Base-by-base conservation (phyloP, 2,113 vertebrate species). In the Peromyscus maniculatus region DNA sequence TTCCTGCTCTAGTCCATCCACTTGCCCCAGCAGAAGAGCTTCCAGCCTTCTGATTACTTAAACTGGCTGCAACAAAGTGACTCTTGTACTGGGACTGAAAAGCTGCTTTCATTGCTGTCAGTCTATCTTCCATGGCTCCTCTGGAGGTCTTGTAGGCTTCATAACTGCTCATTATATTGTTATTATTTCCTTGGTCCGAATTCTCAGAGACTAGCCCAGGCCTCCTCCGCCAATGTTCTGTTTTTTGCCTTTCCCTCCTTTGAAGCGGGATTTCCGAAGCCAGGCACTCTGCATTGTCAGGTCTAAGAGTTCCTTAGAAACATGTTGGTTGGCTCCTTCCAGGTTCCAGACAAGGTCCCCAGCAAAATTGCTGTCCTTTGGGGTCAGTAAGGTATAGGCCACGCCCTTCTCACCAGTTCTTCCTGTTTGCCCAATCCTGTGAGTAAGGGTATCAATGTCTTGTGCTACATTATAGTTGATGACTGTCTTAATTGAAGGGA, bases 241-340 rank as follows among this genome's bases (percentile, higher is more conserved):
- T 98, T 99, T 99, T 98, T 99, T 99, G 95, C 99, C 99, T 98
- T 99, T 99, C 11, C 99, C 99, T 91, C 99, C 98, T 98, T 99
- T 99, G 97, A 99, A 99, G 62, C 99, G 99, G 2, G 99, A 99
- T 97, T 99, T 99, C 92, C 99, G 98, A 98, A 99, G 99, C 99
- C 99, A 99, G 0, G 99, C 99, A 98, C 99, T 99, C 99, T 99
- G 99, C 99, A 99, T 99, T 24, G 99, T 99, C 94, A 99, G 98
- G 97, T 99, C 99, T 98, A 99, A 98, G 89, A 99, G 99, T 49
- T 99, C 99, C 98, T 99, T 99, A 57, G 99, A 99, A 96, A 99
- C 99, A 0, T 99, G 98, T 46, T 99, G 99, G 98, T 99, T 99
- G 87, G 99, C 99, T n/a, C 99, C 99, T 98, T 99, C 99, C 95